phyloP scores from a whole-genome alignment of 2,888 invertebrate genomes.

The Plagiodera versicolora region DNA sequence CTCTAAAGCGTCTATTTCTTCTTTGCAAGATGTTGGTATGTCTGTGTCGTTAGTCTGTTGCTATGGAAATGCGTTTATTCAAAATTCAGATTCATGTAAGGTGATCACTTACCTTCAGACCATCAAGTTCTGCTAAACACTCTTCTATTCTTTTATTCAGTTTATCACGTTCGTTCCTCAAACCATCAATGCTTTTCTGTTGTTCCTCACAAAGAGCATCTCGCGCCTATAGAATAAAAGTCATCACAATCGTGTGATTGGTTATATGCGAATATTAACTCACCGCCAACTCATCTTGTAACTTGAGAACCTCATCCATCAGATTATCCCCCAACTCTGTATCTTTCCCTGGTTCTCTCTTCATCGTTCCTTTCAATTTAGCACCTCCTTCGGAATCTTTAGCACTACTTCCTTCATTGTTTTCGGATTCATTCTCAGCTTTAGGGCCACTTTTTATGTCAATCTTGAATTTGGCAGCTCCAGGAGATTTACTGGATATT shows the following conservation, averaged over 20 bases:
- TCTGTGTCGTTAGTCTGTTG: constrained; percentile 24
- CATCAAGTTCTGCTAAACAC: constrained; percentile 39
- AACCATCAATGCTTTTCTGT: constrained; percentile 39
- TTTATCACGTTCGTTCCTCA: constrained; percentile 42
- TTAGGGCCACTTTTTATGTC: background rate
- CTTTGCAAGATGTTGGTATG: constrained; percentile 26
- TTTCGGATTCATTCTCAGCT: background rate
- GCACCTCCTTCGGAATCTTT: background rate
- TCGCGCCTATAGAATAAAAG: constrained; percentile 32
- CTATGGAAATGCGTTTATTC: constrained; percentile 6
- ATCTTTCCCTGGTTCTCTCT: background rate
- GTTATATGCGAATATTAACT: background rate
- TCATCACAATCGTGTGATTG: background rate
- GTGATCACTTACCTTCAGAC: constrained; percentile 35
- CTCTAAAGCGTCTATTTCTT: constrained; percentile 44
- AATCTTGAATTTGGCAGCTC: background rate
- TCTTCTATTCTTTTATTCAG: constrained; percentile 36
- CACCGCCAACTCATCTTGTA: constrained; percentile 14
- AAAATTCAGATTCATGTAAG: background rate
- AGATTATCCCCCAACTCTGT: background rate
- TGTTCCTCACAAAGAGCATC: constrained; percentile 42
- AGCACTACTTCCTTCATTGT: background rate
- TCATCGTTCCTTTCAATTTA: background rate
- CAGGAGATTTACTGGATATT: background rate
- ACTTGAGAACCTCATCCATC: background rate